Evolutionary conservation across 2,797 vertebrate genomes (phyloP).

Genomic region (Phoxinus dragarum): DNA sequence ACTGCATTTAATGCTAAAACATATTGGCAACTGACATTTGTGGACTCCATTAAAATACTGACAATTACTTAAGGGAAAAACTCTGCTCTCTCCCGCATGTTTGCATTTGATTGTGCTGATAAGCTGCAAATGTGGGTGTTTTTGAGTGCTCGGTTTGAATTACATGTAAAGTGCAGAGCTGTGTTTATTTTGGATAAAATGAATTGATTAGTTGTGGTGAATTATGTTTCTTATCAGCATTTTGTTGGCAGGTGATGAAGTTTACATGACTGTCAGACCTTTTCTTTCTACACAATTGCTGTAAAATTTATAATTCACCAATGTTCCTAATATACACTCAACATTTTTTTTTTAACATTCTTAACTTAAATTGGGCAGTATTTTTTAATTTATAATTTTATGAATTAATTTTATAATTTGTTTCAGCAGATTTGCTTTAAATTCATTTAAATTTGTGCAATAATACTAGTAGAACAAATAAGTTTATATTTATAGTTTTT

Average conservation of each 20-base stretch:
- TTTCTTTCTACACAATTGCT: neutral
- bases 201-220: conserved; percentile 51
- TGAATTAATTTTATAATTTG: neutral
- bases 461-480: neutral
- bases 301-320: neutral
- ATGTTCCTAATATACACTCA: neutral
- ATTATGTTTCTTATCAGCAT: conserved; percentile 58
- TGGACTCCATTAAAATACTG: conserved; percentile 82
- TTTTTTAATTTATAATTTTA: neutral
- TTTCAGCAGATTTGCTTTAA: neutral
- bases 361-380: neutral
- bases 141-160: conserved; percentile 78
- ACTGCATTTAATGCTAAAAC: conserved; percentile 84
- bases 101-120: conserved; percentile 79
- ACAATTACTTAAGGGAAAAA: conserved; percentile 81
- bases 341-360: neutral
- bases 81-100: conserved; percentile 75
- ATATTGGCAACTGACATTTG: conserved; percentile 81
- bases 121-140: conserved; percentile 54
- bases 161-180: conserved; percentile 64
- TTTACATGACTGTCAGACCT: neutral
- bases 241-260: conserved; percentile 29
- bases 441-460: neutral
- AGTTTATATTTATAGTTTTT: neutral
- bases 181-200: conserved; percentile 59